Base-by-base conservation (phyloP, 2,797 vertebrate genomes). In the Neosilurus mollespiculum region DNA sequence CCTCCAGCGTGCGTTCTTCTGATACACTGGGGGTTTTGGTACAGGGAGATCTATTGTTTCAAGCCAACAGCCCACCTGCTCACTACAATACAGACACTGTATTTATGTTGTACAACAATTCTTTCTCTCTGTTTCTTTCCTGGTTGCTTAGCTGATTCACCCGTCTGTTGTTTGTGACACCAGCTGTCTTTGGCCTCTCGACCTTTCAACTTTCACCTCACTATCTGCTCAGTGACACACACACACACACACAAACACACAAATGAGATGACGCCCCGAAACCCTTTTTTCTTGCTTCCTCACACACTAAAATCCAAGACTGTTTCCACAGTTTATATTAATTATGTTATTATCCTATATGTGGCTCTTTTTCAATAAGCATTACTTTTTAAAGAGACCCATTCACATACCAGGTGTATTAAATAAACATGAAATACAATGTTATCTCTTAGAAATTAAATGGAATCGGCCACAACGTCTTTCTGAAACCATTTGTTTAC, bases 171-270 rank as follows among this genome's bases (percentile, higher is more conserved):
- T 89, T 89, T 86, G 86, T 83, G 81, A 88, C 90, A 84, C 86
- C 73, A 86, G 86, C 87, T 88, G 82, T 54, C 62, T 66, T 82
- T 90, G 88, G 90, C 87, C 92, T 88, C 86, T 84, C 84, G 88
- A 90, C 90, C 91, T 90, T 83, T 88, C 91, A 92, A 91, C 91
- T 88, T 82, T 90, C 61, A 90, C 87, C 90, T 87, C 78, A 87
- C 89, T 81, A 80, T 87, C 81, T 85, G 76, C 58, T 82, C 77
- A 59, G 20, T 15, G 78, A 83, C 81, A 80, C 75, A 72, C 54
- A 78, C 43, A 71, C 77, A 43, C 43, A 43, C 43, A 43, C 43
- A 43, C 43, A 43, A 43, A 8, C 30, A 70, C 77, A 86, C 9
- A 56, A 26, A 58, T 58, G 5, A 43, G 7, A 84, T 89, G 87